Conservation (phyloP, 2,113 vertebrate genomes). For the Lagenorhynchus albirostris region DNA sequence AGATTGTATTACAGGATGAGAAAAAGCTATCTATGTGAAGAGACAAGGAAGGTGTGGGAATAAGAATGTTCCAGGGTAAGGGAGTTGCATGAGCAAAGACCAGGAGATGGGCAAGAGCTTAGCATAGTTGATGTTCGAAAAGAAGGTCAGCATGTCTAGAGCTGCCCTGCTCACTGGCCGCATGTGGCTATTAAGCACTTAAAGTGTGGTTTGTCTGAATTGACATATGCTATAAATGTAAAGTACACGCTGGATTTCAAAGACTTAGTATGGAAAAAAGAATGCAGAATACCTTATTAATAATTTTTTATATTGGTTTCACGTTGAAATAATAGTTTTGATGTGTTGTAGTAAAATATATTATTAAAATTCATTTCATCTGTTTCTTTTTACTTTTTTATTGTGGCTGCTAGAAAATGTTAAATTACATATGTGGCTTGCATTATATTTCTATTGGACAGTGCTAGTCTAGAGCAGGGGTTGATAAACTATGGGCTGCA, state of each 20-base stretch:
- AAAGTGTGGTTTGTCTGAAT: neutral
- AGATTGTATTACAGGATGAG: neutral
- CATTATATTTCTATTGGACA: neutral
- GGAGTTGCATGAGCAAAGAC: neutral
- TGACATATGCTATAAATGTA: neutral
- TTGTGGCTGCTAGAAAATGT: neutral
- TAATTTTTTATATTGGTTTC: neutral
- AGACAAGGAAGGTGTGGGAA: neutral
- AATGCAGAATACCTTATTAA: neutral
- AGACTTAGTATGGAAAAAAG: neutral
- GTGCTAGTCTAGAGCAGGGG: neutral
- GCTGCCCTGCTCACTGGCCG: neutral
- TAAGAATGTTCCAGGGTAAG: neutral
- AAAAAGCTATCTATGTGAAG: neutral
- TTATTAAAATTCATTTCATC: neutral
- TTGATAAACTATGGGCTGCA: neutral
- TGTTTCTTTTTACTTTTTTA: neutral
- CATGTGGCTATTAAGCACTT: neutral
- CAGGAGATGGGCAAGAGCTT: neutral
- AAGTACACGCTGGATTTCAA: neutral
- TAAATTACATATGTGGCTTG: neutral
- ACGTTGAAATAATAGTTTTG: neutral
- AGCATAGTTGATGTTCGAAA: neutral
- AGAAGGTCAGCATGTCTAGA: neutral
- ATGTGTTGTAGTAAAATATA: neutral